These are phyloP conservation scores for Copsychus sechellarum DNA, from an alignment of 2,113 vertebrate species.

Conservation along the genomic window DNA sequence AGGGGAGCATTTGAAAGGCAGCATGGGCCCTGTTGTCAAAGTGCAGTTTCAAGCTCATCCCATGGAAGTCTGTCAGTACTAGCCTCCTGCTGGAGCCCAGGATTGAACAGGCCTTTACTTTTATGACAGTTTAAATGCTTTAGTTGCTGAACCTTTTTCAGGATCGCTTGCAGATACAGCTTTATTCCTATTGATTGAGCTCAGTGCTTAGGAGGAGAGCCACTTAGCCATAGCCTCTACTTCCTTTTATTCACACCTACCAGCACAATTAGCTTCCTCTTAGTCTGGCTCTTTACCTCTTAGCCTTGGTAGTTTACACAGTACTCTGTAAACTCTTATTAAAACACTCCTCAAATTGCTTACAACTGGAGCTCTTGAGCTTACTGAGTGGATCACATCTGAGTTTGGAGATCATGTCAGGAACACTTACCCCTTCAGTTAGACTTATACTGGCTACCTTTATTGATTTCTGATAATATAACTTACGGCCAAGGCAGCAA, in stretches of 20 bases:
- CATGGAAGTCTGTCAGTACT: not conserved
- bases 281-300: not conserved
- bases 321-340: not conserved
- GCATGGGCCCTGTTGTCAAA: not conserved
- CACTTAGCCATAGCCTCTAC: not conserved
- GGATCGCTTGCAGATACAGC: not conserved
- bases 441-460: not conserved
- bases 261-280: not conserved
- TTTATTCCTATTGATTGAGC: not conserved
- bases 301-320: not conserved
- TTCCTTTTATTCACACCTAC: conserved; percentile 31
- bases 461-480: not conserved
- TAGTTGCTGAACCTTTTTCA: not conserved
- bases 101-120: not conserved
- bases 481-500: not conserved
- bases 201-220: not conserved
- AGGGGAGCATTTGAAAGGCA: not conserved
- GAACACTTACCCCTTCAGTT: not conserved
- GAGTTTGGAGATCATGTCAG: not conserved
- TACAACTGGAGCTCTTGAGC: not conserved
- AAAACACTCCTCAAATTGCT: not conserved
- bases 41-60: not conserved
- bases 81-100: not conserved
- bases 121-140: not conserved
- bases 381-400: not conserved